Percentiles rank a stretch among this genome's conserved stretches.
These are phyloP conservation scores for Psittacula derbiana DNA, from an alignment of 2,797 vertebrate genomes.

Conservation along the genomic window DNA sequence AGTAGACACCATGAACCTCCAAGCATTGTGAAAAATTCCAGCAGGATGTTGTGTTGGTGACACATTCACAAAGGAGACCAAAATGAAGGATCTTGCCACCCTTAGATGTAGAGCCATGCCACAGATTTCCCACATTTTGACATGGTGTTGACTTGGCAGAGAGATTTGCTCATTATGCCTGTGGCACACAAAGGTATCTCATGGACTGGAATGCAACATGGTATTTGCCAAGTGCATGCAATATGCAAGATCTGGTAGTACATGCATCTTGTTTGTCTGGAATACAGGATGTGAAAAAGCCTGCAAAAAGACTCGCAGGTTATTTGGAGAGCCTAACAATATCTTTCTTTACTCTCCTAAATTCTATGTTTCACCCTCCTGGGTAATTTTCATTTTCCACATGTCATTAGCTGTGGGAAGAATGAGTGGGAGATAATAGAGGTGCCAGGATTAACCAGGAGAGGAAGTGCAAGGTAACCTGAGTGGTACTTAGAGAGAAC, in stretches of 20 bases:
- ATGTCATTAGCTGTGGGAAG: background rate
- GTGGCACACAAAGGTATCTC: accelerated
- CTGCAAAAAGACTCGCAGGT: background rate
- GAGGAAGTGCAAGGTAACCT: background rate
- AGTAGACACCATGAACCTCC: background rate
- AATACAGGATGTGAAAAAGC: background rate
- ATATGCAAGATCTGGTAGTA: background rate
- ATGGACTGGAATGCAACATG: accelerated
- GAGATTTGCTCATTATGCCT: background rate
- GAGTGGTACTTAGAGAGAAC: background rate
- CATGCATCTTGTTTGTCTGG: background rate
- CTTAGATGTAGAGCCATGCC: background rate
- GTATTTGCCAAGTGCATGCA: background rate
- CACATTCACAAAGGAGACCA: background rate
- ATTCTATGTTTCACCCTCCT: background rate
- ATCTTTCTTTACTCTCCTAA: background rate
- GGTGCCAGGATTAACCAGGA: background rate
- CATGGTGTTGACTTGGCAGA: accelerated
- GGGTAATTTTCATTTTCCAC: background rate
- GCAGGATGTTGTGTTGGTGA: background rate
- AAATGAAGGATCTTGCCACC: background rate
- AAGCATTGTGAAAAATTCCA: background rate
- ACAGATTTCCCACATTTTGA: accelerated
- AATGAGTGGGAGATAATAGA: background rate
- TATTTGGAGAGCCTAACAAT: background rate